Conservation (phyloP, 2,888 invertebrate species). For the Cheiracanthium punctorium region DNA sequence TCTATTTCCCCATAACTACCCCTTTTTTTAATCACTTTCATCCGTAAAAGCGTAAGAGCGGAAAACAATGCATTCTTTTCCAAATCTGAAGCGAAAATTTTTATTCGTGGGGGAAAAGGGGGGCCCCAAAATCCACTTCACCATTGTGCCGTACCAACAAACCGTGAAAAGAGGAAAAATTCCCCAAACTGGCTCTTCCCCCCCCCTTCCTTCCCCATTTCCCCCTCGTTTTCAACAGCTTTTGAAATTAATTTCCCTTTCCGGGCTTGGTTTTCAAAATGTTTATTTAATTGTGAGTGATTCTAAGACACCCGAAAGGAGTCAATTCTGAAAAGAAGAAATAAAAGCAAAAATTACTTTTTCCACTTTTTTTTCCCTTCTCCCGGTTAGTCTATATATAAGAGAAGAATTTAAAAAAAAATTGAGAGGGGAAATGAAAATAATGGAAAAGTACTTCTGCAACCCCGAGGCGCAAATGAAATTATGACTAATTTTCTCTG, state of each 20-base stretch:
- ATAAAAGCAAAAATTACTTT: neutral
- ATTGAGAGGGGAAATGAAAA: slow-evolving; percentile 21
- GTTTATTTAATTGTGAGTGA: slow-evolving; percentile 65
- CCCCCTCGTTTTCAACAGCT: slow-evolving; percentile 39
- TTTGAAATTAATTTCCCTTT: slow-evolving; percentile 67
- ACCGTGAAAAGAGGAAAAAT: slow-evolving; percentile 47
- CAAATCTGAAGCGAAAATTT: slow-evolving; percentile 20
- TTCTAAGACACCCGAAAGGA: slow-evolving; percentile 11
- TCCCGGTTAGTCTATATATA: too few relatives aligned
- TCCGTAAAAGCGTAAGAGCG: slow-evolving; percentile 40
- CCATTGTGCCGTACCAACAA: slow-evolving; percentile 33
- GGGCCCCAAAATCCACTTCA: slow-evolving; percentile 21
- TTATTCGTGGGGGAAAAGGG: slow-evolving; percentile 29
- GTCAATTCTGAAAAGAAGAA: slow-evolving; percentile 27
- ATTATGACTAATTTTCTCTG: slow-evolving; percentile 66
- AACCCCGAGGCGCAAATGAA: slow-evolving; percentile 58
- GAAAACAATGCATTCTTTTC: slow-evolving; percentile 48
- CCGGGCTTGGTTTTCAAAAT: slow-evolving; percentile 55
- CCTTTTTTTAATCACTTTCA: slow-evolving; percentile 22
- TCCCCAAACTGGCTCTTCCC: neutral
- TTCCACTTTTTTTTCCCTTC: slow-evolving; percentile 8
- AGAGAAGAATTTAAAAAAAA: neutral
- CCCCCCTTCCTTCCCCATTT: neutral
- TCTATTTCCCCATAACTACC: slow-evolving; percentile 21
- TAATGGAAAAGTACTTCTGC: slow-evolving; percentile 21